Evolutionary conservation across 2,888 invertebrate species (phyloP), one percentile per base, ranked within the genome.

Genomic region (Diabrotica balteata): DNA sequence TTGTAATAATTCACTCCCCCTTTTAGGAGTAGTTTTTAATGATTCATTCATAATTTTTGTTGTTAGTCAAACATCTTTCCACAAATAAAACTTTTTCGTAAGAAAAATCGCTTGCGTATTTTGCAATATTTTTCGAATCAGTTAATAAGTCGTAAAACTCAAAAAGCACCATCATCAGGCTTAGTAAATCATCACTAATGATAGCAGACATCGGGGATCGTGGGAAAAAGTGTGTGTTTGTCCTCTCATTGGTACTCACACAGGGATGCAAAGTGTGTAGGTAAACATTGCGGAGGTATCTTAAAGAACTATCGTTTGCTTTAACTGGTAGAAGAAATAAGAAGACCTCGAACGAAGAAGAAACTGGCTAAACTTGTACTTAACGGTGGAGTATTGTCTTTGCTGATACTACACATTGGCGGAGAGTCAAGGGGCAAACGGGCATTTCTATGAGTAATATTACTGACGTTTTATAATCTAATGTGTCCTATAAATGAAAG

Each of bases 261-360:
- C 75, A 78, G 79, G 80, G 82, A 80, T 81, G 82, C 80, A 80
- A 79, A 80, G 80, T 80, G 80, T 79, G 81, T 83, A 74, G 79
- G 83, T 80, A 84, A 85, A 85, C 82, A 82, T 78, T 81, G 74
- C 78, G 78, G 78, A 71, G 72, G 69, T 73, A 69, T 72, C 73
- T 72, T 75, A 76, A 80, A 76, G 75, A 72, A 72, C 47, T 70
- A 70, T 67, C 66, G 76, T 76, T 77, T 76, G 72, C 75, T 73
- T 73, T 72, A 59, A 55, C 58, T 62, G 66, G 66, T 58, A 55
- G 69, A 69, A 66, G 63, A 59, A 57, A 32, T 32, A 49, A 64
- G 64, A 52, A 61, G 58, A 66, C 61, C 51, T 61, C 57, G 45
- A 44, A 47, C 43, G 10, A 51, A 57, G 61, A 45, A 67, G 55